These are phyloP conservation scores for Pocillopora grandis DNA, from an alignment of 92 coral and sea anemone genomes.

Conservation along the genomic window DNA sequence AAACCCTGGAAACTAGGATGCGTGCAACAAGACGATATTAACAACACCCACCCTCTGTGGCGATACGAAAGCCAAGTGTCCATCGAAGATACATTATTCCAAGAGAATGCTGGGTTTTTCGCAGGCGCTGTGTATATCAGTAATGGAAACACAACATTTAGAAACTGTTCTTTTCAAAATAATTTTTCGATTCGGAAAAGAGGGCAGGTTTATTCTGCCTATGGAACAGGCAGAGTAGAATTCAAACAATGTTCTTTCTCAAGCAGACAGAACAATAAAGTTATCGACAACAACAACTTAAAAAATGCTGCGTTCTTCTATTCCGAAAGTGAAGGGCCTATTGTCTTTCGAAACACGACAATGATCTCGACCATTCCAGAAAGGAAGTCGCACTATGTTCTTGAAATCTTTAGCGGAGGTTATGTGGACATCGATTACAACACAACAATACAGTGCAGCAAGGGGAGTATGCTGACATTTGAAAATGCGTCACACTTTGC, in stretches of 20 bases:
- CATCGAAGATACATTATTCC: conserved; percentile 35
- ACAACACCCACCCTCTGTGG: conserved; percentile 50
- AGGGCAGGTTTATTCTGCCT: conserved; percentile 39
- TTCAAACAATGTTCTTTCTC: conserved; percentile 27
- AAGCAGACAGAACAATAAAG: neutral
- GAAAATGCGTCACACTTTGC: conserved; percentile 46
- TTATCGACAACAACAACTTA: neutral
- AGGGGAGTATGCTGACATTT: conserved; percentile 55
- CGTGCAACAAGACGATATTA: neutral
- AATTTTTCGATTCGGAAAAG: conserved; percentile 25
- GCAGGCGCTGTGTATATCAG: conserved; percentile 48
- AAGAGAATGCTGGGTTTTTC: conserved; percentile 35
- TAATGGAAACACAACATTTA: conserved; percentile 42
- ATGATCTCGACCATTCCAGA: conserved; percentile 13
- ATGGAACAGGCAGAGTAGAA: conserved; percentile 39
- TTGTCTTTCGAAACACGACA: conserved; percentile 26
- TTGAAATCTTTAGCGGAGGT: conserved; percentile 52
- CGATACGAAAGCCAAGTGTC: conserved; percentile 40
- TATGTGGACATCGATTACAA: conserved; percentile 49
- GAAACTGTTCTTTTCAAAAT: conserved; percentile 51
- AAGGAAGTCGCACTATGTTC: conserved; percentile 17
- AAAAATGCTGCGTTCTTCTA: conserved; percentile 32
- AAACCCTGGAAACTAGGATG: conserved; percentile 31
- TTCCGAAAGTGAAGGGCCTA: conserved; percentile 45
- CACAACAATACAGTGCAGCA: conserved; percentile 46